Evolutionary conservation across 2,113 vertebrate genomes (phyloP), one percentile per base, ranked within the genome.

Genomic region (Oostethus manadensis): DNA sequence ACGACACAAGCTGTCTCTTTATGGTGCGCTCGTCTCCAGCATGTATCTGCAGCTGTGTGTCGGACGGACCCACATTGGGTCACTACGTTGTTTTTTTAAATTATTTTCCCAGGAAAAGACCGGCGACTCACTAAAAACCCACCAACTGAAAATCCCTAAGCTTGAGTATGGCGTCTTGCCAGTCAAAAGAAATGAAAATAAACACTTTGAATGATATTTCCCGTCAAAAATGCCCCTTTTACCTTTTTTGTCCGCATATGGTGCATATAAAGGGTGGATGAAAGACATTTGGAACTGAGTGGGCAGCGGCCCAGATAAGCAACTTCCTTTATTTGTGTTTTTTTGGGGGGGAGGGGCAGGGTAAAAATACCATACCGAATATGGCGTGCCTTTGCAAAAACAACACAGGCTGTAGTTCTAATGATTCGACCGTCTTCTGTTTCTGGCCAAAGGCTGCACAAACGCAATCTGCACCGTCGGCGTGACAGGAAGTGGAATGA

Each of bases 201-300:
- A 62, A 38, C 2, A 2, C 15, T 51, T 23, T 54, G n/a, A 17
- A 38, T 55, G 35, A 85, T 79, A 83, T 74, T 20, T 66, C 56
- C 76, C 80, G 75, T 70, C 47, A 82, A 79, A 73, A 58, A 44
- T 4, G 44, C 59, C 71, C 75, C 73, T 73, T 71, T 80, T 81
- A 15, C 40, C 44, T 74, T 74, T 73, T 76, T 26, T 17, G 35
- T 62, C 68, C 56, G 47, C 45, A 56, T 51, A 48, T 22, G 47
- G 60, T 50, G 29, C 49, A 45, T 59, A 62, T 14, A 10, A 22
- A 23, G 40, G 54, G 48, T 15, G 40, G 26, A 71, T 66, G 50
- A 59, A 51, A 71, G 42, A 71, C 60, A 50, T 61, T 73, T 35
- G n/a, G 60, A 67, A 62, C 43, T 60, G 22, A 3, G 54, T 44